Evolutionary conservation across 1,140 invertebrate species (phyloP).

Genomic region (Teleogryllus occipitalis): DNA sequence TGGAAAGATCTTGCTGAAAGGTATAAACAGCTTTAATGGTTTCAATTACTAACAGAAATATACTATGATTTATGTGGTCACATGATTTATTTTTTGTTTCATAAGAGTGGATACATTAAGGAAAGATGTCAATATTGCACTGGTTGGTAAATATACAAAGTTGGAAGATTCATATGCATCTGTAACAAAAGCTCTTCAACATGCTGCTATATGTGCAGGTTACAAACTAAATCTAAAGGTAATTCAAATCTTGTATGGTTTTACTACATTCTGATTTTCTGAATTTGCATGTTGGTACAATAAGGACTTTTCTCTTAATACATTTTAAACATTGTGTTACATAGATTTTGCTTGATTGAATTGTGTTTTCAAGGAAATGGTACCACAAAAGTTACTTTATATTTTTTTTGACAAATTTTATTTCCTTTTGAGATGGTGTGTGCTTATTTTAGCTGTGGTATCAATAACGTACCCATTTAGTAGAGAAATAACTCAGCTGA

Average conservation of each 20-base stretch:
- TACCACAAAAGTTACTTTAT: too few relatives aligned
- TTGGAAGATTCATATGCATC: constrained; percentile 95
- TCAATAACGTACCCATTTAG: too few relatives aligned
- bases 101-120: constrained; percentile 64
- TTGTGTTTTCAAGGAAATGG: too few relatives aligned
- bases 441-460: too few relatives aligned
- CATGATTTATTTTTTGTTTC: background rate
- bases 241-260: constrained; percentile 17
- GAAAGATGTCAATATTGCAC: constrained; percentile 78
- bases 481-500: too few relatives aligned
- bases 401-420: too few relatives aligned
- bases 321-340: too few relatives aligned
- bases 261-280: background rate
- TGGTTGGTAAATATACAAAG: constrained; percentile 99
- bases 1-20: constrained; percentile 84
- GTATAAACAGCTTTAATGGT: constrained; percentile 28
- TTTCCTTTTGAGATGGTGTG: too few relatives aligned
- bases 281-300: background rate
- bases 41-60: background rate
- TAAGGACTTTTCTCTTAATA: background rate
- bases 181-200: constrained; percentile 88
- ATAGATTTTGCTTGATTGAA: too few relatives aligned
- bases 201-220: constrained; percentile 76
- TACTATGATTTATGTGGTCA: background rate
- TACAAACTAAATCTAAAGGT: constrained; percentile 75